phyloP scores from a whole-genome alignment of 2,797 vertebrate genomes.

The Acropternis orthonyx region DNA sequence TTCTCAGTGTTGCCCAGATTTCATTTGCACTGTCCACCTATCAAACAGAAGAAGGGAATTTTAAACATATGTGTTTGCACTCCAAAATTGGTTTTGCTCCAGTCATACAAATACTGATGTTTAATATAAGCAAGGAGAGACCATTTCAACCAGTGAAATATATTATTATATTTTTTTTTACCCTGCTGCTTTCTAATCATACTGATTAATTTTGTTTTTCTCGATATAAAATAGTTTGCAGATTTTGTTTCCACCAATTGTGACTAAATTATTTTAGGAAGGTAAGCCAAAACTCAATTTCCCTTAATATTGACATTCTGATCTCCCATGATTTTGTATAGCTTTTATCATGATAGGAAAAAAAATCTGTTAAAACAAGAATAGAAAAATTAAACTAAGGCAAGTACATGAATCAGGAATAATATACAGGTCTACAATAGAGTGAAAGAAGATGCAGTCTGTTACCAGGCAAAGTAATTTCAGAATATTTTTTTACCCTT shows the following conservation, averaged over 20 bases:
- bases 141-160: not conserved
- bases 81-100: not conserved
- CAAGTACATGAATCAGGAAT: not conserved
- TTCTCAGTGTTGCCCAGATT: not conserved
- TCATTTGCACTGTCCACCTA: not conserved
- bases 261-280: not conserved
- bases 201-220: not conserved
- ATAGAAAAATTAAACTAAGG: not conserved
- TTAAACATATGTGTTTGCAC: not conserved
- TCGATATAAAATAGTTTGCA: not conserved
- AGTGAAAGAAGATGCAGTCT: not conserved
- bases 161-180: not conserved
- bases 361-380: not conserved
- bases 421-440: not conserved
- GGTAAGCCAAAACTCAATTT: not conserved
- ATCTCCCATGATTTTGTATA: not conserved
- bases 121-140: not conserved
- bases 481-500: not conserved
- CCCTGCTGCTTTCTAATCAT: not conserved
- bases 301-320: not conserved
- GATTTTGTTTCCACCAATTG: not conserved
- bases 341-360: not conserved
- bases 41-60: not conserved
- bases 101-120: not conserved
- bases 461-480: conserved; percentile 14